phyloP scores from a whole-genome alignment of 2,888 invertebrate genomes.

The Pollenia griseotomentosa region DNA sequence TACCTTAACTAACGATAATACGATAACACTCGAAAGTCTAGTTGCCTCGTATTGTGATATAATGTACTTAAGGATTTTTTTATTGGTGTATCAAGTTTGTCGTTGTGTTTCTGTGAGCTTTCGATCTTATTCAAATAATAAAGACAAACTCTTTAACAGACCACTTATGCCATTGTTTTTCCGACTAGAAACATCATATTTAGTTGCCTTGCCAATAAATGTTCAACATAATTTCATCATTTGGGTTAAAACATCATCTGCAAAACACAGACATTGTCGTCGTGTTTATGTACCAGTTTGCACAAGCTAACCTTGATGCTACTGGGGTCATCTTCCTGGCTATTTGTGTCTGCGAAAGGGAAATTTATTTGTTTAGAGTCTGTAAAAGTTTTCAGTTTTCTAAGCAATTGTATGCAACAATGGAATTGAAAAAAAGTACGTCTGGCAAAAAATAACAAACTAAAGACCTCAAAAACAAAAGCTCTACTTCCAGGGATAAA shows the following conservation, averaged over 20 bases:
- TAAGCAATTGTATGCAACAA: constrained; percentile 34
- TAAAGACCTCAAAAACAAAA: constrained; percentile 6
- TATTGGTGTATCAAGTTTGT: background rate
- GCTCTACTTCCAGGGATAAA: constrained; percentile 43
- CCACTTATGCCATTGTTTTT: constrained; percentile 61
- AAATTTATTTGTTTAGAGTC: constrained; percentile 62
- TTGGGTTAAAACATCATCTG: constrained; percentile 37
- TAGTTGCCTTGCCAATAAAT: constrained; percentile 59
- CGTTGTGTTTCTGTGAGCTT: constrained; percentile 21
- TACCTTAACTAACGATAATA: constrained; percentile 53
- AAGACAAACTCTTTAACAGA: constrained; percentile 37
- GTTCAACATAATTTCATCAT: constrained; percentile 65
- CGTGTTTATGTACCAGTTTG: background rate
- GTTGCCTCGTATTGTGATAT: background rate
- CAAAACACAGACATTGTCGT: constrained; percentile 6
- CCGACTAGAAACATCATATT: constrained; percentile 62
- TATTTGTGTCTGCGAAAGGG: constrained; percentile 35
- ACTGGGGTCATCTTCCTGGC: constrained; percentile 24
- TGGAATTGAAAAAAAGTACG: background rate
- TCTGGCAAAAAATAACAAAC: background rate
- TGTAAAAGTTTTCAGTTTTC: constrained; percentile 30
- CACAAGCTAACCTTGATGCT: constrained; percentile 38
- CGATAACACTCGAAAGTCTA: constrained; percentile 53
- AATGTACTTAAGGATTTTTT: constrained; percentile 9
- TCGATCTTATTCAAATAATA: constrained; percentile 48